Evolutionary conservation across 1,140 invertebrate species (phyloP).

Genomic region (Drosophila neocordata): DNA sequence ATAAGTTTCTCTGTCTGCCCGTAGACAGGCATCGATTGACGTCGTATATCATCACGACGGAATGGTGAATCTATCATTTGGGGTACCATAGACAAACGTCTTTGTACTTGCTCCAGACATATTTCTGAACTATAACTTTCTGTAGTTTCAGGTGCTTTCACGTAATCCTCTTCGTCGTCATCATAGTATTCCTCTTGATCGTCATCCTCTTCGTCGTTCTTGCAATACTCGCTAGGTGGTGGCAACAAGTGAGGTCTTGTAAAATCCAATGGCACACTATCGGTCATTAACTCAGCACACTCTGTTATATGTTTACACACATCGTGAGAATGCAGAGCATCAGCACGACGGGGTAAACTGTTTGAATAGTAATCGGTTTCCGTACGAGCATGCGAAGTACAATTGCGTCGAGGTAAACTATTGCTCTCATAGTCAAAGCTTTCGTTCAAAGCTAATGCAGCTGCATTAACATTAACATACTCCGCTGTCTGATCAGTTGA

Average conservation of each 20-base stretch:
- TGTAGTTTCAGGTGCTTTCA: slow-evolving; percentile 42
- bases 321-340: slow-evolving; percentile 61
- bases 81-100: slow-evolving; percentile 73
- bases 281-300: slow-evolving; percentile 68
- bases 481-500: slow-evolving; percentile 53
- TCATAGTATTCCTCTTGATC: slow-evolving; percentile 51
- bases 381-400: slow-evolving; percentile 66
- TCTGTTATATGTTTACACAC: slow-evolving; percentile 77
- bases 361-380: slow-evolving; percentile 75
- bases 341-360: slow-evolving; percentile 67
- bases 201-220: slow-evolving; percentile 62
- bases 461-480: slow-evolving; percentile 68
- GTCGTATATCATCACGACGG: slow-evolving; percentile 65
- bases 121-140: slow-evolving; percentile 67
- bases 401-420: slow-evolving; percentile 71
- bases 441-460: slow-evolving; percentile 63
- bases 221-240: slow-evolving; percentile 75
- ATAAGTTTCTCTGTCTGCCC: slow-evolving; percentile 77
- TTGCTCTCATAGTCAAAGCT: slow-evolving; percentile 80
- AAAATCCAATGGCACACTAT: slow-evolving; percentile 67
- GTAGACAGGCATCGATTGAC: slow-evolving; percentile 76
- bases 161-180: slow-evolving; percentile 65
- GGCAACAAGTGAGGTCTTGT: slow-evolving; percentile 68
- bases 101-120: slow-evolving; percentile 44
- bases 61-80: slow-evolving; percentile 67